These are phyloP conservation scores for Orientallactaga sibirica DNA, from an alignment of 2,797 vertebrate genomes.

Conservation along the genomic window DNA sequence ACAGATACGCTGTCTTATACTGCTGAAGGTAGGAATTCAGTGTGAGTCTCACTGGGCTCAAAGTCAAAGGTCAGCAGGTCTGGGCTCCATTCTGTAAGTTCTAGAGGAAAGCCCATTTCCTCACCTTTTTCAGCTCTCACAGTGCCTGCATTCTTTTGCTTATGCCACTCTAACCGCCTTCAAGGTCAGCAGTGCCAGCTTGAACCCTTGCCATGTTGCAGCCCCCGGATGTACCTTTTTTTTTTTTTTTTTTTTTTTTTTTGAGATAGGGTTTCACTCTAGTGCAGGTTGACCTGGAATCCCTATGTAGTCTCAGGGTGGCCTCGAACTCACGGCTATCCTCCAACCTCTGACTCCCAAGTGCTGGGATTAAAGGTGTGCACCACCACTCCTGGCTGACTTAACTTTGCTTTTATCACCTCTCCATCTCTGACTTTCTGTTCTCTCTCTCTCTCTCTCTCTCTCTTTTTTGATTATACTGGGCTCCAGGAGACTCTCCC, in stretches of 20 bases:
- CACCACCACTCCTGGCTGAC: too few relatives aligned
- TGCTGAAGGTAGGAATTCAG: background rate
- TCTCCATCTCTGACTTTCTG: background rate
- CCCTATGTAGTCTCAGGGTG: too few relatives aligned
- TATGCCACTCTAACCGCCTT: background rate
- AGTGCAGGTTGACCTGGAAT: too few relatives aligned
- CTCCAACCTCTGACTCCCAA: too few relatives aligned
- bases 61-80: background rate
- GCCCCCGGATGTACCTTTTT: background rate
- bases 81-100: background rate
- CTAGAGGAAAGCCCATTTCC: background rate
- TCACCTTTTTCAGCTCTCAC: background rate
- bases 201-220: background rate
- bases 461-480: background rate
- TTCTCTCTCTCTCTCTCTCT: background rate
- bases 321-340: too few relatives aligned
- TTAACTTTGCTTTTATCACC: background rate
- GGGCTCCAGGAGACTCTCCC: background rate
- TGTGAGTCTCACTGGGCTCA: background rate
- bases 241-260: too few relatives aligned
- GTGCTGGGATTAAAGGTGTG: too few relatives aligned
- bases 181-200: background rate
- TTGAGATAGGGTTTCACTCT: too few relatives aligned
- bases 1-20: background rate
- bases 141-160: background rate